Percentiles rank a stretch among this genome's conserved stretches.
Conservation (phyloP, 1,140 invertebrate species). For the Patella vulgata region DNA sequence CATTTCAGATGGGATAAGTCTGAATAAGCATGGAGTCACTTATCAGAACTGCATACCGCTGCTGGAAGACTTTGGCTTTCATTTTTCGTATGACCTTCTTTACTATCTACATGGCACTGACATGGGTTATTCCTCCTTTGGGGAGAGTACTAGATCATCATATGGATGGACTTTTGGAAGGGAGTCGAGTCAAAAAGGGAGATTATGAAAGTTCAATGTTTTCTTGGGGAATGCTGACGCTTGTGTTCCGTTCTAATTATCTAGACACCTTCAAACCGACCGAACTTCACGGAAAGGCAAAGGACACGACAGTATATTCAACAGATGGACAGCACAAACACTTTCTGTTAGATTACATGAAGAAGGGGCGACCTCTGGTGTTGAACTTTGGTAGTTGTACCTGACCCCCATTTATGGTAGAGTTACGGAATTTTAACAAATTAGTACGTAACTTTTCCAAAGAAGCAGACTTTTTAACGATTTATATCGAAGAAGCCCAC, state of each 20-base stretch:
- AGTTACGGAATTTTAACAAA: constrained; percentile 34
- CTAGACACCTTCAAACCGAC: constrained; percentile 21
- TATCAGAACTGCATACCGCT: too few relatives aligned
- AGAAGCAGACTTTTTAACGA: constrained; percentile 41
- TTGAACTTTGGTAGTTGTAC: constrained; percentile 51
- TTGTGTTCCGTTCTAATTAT: constrained; percentile 11
- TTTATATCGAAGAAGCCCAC: constrained; percentile 53
- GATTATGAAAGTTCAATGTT: too few relatives aligned
- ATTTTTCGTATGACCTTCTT: too few relatives aligned
- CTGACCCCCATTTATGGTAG: constrained; percentile 52
- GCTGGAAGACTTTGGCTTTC: too few relatives aligned
- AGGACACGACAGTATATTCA: constrained; percentile 7
- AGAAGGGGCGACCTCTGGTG: constrained; percentile 35
- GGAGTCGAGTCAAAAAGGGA: too few relatives aligned
- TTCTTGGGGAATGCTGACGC: too few relatives aligned
- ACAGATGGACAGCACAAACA: background rate
- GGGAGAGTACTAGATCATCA: too few relatives aligned
- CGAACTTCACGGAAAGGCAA: constrained; percentile 8
- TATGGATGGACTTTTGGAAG: too few relatives aligned
- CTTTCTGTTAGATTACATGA: constrained; percentile 28
- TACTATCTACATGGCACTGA: too few relatives aligned
- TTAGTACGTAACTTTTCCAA: constrained; percentile 32
- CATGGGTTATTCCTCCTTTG: too few relatives aligned
- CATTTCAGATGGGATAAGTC: too few relatives aligned
- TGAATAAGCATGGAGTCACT: too few relatives aligned